A percentile compares a stretch with the other conserved stretches of the same genome.
Evolutionary conservation across 37 sponge, comb jelly and placozoan genomes (phyloP).

Genomic region (Tethya wilhelma): DNA sequence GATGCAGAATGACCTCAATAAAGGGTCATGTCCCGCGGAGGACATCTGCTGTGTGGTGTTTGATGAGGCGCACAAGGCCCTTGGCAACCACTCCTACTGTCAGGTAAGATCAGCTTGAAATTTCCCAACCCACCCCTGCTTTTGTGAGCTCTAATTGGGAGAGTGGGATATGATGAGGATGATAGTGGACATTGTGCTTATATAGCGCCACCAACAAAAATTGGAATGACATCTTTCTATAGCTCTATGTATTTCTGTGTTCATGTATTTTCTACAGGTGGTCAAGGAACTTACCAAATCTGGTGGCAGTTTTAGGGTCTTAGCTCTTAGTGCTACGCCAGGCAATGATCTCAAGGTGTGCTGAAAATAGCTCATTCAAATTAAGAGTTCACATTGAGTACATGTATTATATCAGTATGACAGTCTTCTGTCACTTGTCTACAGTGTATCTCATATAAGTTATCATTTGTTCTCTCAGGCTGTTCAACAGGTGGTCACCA

Average conservation of each 20-base stretch:
- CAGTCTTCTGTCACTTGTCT: neutral
- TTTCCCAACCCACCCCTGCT: no score
- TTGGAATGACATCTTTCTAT: neutral
- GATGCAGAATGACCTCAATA: slow-evolving; percentile 94
- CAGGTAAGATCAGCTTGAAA: slow-evolving; percentile 77
- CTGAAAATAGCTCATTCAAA: no score
- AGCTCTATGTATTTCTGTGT: neutral
- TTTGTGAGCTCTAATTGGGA: no score
- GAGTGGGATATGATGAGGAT: neutral
- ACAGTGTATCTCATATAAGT: neutral
- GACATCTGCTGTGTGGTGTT: slow-evolving; percentile 91
- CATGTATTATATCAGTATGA: neutral
- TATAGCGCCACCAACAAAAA: neutral
- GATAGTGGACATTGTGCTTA: neutral
- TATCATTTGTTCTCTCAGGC: slow-evolving; percentile 43
- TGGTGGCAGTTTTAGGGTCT: slow-evolving; percentile 74
- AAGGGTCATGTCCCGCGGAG: slow-evolving; percentile 81
- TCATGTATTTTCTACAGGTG: slow-evolving; percentile 61
- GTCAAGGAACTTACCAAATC: slow-evolving; percentile 65
- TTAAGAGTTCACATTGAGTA: no score
- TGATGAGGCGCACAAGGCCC: slow-evolving; percentile 99
- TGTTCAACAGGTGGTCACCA: slow-evolving; percentile 93
- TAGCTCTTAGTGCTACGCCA: slow-evolving; percentile 97
- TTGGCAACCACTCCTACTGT: slow-evolving; percentile 97
- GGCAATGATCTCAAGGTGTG: slow-evolving; percentile 91